Evolutionary conservation across 2,888 invertebrate species (phyloP), one percentile per base, ranked within the genome.

Genomic region (Drosophila infuscata): DNA sequence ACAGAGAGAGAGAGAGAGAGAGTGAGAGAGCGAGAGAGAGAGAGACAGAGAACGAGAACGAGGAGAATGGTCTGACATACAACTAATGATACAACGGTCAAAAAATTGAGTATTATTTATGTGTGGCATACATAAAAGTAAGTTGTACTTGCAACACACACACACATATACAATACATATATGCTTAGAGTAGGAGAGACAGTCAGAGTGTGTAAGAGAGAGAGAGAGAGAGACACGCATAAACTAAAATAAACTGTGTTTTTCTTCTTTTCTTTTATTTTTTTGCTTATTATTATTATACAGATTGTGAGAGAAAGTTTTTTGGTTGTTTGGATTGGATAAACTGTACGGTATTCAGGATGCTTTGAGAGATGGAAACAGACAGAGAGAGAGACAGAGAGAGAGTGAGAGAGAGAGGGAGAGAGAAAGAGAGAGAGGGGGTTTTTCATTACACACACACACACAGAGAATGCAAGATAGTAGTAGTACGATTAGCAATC

Each of bases 401-500:
- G 52, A 56, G 6, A 17, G 6, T 35, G 15, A 53, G 4, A 51
- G 0, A 52, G 6, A 52, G 1, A 53, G 3, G 35, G 12, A 52
- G 12, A 35, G 25, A 20, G 33, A 52, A 15, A 5, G 30, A 51
- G 12, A 33, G 29, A 63, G 29, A 58, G 52, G 30, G 48, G 11
- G 58, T 29, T 43, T 43, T 57, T 57, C 15, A 57, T 57, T 32
- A 72, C 48, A 72, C 59, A 43, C 68, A 70, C 77, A 64, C 77
- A 67, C 63, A 64, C 66, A 63, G 54, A 79, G 58, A 78, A 78
- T 78, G 81, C 81, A 81, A 72, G 58, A 67, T 60, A 80, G n/a
- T 67, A 25, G 25, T 25, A 65, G 46, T 67, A 67, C 64, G 61
- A 79, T 54, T 78, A 74, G 69, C 61, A 79, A 70, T 77, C 79